Conservation (phyloP, 2,113 vertebrate species). For the Melozone crissalis region DNA sequence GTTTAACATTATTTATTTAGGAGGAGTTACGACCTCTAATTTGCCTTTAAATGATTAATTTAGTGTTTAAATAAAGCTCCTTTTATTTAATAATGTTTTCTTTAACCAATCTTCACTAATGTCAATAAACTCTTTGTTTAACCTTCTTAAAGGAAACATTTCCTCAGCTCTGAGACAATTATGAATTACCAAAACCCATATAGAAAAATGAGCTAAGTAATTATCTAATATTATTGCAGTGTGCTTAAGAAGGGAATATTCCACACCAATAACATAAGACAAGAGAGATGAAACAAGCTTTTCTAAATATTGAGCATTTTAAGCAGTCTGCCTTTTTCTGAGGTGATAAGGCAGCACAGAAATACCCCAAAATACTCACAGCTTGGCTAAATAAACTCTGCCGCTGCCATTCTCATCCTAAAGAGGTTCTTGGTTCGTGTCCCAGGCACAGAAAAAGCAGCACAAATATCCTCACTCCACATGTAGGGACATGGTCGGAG, state of each 20-base stretch:
- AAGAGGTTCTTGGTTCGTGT: background rate
- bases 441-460: background rate
- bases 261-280: conserved; percentile 14
- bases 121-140: conserved; percentile 90
- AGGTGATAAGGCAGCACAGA: background rate
- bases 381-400: background rate
- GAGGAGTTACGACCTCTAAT: conserved; percentile 84
- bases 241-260: conserved; percentile 52
- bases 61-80: conserved; percentile 88
- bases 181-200: conserved; percentile 74
- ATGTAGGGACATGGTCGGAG: background rate
- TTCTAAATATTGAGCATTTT: conserved; percentile 22
- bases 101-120: conserved; percentile 86
- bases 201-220: conserved; percentile 72
- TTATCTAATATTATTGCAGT: conserved; percentile 61
- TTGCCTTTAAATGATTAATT: conserved; percentile 89
- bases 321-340: background rate
- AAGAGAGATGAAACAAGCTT: background rate
- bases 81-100: conserved; percentile 87
- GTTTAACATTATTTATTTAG: conserved; percentile 80
- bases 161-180: conserved; percentile 77
- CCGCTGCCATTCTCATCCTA: background rate
- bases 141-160: conserved; percentile 84
- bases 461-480: background rate
- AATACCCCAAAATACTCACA: conserved; percentile 5